phyloP scores from a whole-genome alignment of 2,113 vertebrate genomes.

The Benitochromis conjunctus region DNA sequence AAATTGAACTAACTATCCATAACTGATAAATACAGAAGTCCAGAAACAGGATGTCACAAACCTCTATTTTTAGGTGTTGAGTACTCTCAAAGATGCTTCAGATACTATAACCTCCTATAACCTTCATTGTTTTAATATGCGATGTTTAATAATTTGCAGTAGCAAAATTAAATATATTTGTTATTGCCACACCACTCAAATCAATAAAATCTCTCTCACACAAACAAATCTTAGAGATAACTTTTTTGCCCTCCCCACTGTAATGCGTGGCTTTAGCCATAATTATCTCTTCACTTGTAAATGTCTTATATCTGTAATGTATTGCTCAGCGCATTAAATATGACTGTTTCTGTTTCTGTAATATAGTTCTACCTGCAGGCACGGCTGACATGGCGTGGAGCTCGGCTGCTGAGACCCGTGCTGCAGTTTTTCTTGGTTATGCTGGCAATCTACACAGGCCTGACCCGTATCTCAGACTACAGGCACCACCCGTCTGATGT shows the following conservation, averaged over 20 bases:
- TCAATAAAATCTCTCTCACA: background rate
- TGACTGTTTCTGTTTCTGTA: background rate
- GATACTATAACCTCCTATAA: background rate
- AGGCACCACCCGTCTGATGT: constrained; percentile 76
- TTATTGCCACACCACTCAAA: background rate
- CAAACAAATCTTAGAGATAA: background rate
- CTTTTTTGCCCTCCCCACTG: background rate
- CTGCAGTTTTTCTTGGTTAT: constrained; percentile 76
- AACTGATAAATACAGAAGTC: background rate
- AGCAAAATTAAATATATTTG: background rate
- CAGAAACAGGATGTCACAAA: background rate
- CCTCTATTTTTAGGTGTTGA: background rate
- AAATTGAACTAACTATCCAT: background rate
- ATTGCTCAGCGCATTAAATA: background rate
- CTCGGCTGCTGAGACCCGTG: constrained; percentile 68
- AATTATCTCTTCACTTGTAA: background rate
- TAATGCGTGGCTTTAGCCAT: background rate
- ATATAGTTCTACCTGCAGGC: constrained; percentile 79
- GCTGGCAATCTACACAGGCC: constrained; percentile 76
- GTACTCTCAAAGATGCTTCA: background rate
- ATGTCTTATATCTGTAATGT: background rate
- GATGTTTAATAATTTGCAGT: background rate
- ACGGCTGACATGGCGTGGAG: constrained; percentile 68
- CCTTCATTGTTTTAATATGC: background rate
- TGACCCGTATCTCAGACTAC: constrained; percentile 75